phyloP scores from a whole-genome alignment of 2,888 invertebrate species.

The Caenorhabditis afra region DNA sequence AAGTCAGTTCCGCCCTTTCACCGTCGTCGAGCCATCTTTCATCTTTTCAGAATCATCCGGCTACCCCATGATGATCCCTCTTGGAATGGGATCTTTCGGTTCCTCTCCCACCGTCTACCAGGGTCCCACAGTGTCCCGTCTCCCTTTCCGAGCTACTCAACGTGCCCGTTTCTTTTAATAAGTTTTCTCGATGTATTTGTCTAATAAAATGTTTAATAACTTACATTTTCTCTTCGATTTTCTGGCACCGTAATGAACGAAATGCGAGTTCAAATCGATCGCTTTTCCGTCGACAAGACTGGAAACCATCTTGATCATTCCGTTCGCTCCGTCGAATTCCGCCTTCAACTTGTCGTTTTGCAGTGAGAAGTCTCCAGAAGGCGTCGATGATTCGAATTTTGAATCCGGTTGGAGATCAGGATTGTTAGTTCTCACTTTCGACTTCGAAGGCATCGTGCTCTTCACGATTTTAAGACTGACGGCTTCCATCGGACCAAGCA shows the following conservation, averaged over 20 bases:
- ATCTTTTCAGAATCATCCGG: conserved; percentile 32
- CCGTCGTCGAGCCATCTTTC: neutral
- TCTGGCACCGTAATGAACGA: conserved; percentile 75
- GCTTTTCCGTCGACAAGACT: conserved; percentile 40
- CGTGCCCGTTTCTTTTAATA: conserved; percentile 35
- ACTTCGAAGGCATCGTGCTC: conserved; percentile 28
- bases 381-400: conserved; percentile 7
- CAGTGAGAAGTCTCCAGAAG: conserved; percentile 43
- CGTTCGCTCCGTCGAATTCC: conserved; percentile 69
- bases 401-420: conserved; percentile 22
- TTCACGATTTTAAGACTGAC: conserved; percentile 47
- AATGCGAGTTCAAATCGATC: conserved; percentile 67
- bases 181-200: neutral
- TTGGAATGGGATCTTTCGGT: conserved; percentile 41
- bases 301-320: conserved; percentile 74
- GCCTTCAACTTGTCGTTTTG: conserved; percentile 60
- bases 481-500: conserved; percentile 46
- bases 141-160: conserved; percentile 48
- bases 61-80: conserved; percentile 45
- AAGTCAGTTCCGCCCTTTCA: conserved; percentile 16
- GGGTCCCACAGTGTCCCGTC: conserved; percentile 52
- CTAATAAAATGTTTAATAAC: conserved; percentile 38
- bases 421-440: conserved; percentile 28
- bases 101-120: conserved; percentile 52
- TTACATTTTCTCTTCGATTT: conserved; percentile 65